Evolutionary conservation across 2,113 vertebrate species (phyloP).

Genomic region (Phyllostomus hastatus): DNA sequence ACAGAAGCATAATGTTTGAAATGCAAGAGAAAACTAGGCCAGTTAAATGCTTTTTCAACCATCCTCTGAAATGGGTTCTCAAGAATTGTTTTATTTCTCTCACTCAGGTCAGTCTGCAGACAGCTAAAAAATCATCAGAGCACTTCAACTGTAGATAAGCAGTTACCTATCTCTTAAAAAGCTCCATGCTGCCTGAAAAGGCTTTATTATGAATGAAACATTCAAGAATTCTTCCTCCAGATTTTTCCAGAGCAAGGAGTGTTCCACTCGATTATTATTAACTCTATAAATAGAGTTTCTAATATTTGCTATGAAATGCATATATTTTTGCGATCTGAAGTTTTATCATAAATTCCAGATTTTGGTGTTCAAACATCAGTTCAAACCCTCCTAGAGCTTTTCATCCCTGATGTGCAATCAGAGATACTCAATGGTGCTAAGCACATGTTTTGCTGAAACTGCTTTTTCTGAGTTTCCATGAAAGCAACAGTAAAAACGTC

Average conservation of each 20-base stretch:
- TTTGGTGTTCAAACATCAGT: background rate
- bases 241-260: constrained; percentile 19
- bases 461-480: constrained; percentile 16
- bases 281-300: background rate
- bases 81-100: constrained; percentile 34
- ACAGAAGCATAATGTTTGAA: constrained; percentile 81
- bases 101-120: constrained; percentile 11
- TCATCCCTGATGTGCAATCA: background rate
- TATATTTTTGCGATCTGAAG: constrained; percentile 10
- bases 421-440: background rate
- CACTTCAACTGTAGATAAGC: constrained; percentile 9
- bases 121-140: constrained; percentile 14
- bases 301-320: constrained; percentile 7
- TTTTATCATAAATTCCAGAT: constrained; percentile 15
- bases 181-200: background rate
- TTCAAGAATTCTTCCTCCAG: constrained; percentile 17
- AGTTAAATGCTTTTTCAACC: constrained; percentile 54
- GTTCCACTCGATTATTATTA: background rate
- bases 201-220: constrained; percentile 22
- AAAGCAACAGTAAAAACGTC: constrained; percentile 2
- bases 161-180: background rate
- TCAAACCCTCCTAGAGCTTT: constrained; percentile 17
- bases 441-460: background rate
- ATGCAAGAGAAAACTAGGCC: constrained; percentile 72
- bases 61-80: constrained; percentile 54